These are phyloP conservation scores for Cheilosia urbana DNA, from an alignment of 2,888 invertebrate species.

Conservation along the genomic window DNA sequence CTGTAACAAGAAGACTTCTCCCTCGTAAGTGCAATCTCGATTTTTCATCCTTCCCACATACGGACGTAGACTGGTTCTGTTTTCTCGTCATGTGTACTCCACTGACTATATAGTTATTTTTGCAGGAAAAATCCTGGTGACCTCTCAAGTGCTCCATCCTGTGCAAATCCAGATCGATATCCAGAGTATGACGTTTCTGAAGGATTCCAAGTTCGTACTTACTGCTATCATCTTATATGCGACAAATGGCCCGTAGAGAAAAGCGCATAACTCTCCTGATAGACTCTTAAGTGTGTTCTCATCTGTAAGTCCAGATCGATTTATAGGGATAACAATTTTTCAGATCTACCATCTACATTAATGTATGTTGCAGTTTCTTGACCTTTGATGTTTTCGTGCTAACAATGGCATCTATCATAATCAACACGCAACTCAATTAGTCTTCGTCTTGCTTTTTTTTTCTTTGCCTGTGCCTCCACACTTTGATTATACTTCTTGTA, in stretches of 20 bases:
- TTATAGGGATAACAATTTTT: background rate
- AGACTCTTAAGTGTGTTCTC: background rate
- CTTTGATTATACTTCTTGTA: background rate
- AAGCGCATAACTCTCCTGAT: background rate
- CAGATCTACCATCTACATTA: background rate
- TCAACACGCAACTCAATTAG: slow-evolving; percentile 45
- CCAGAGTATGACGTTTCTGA: background rate
- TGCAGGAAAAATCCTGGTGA: slow-evolving; percentile 5
- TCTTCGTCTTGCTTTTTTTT: background rate
- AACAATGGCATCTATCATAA: slow-evolving; percentile 43
- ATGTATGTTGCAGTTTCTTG: slow-evolving; percentile 7
- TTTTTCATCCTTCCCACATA: background rate
- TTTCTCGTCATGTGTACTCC: background rate
- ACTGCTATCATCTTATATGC: background rate
- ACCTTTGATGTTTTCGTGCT: slow-evolving; percentile 26
- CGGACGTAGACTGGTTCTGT: background rate
- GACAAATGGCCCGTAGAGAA: background rate
- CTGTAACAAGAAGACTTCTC: background rate
- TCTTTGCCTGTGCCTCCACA: background rate
- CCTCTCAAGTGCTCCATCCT: slow-evolving; percentile 33
- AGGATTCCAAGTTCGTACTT: background rate
- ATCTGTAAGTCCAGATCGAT: background rate
- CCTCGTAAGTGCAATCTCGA: background rate
- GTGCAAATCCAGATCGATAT: slow-evolving; percentile 15
- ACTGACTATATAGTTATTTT: background rate